Conservation (phyloP, 2,888 invertebrate species). For the Malachius bipustulatus region DNA sequence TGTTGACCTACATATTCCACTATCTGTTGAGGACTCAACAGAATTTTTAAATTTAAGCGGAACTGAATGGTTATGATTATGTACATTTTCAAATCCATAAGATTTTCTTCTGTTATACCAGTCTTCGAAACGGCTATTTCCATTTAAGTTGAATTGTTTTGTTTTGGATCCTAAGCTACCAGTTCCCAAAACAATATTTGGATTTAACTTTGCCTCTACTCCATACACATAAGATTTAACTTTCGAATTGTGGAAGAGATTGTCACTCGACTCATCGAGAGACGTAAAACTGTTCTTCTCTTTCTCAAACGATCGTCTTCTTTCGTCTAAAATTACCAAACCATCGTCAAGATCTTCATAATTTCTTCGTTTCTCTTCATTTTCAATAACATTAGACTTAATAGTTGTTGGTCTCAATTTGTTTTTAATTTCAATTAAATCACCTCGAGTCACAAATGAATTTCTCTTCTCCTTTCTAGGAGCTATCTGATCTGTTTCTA, state of each 20-base stretch:
- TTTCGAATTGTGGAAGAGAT: conserved; percentile 25
- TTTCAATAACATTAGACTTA: conserved; percentile 18
- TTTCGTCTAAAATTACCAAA: conserved; percentile 35
- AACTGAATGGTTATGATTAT: conserved; percentile 26
- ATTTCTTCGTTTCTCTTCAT: conserved; percentile 8
- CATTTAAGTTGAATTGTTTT: conserved; percentile 31
- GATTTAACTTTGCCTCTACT: conserved; percentile 34
- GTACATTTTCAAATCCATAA: conserved; percentile 56
- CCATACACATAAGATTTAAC: conserved; percentile 39
- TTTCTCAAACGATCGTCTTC: conserved; percentile 9
- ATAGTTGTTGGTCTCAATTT: conserved; percentile 41
- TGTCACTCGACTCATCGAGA: no score
- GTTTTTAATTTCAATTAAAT: conserved; percentile 47
- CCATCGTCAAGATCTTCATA: conserved; percentile 36
- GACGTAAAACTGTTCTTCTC: conserved; percentile 5
- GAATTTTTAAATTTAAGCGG: conserved; percentile 40
- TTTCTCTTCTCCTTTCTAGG: conserved; percentile 31
- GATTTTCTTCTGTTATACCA: conserved; percentile 68
- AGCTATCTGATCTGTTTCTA: conserved; percentile 18
- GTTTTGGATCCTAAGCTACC: conserved; percentile 39
- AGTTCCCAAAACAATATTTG: conserved; percentile 32
- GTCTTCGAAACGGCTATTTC: conserved; percentile 40
- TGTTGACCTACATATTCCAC: conserved; percentile 61
- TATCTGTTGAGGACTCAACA: conserved; percentile 67
- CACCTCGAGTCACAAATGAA: conserved; percentile 48